phyloP scores from a whole-genome alignment of 2,113 vertebrate species.

The Ibidorhyncha struthersii region DNA sequence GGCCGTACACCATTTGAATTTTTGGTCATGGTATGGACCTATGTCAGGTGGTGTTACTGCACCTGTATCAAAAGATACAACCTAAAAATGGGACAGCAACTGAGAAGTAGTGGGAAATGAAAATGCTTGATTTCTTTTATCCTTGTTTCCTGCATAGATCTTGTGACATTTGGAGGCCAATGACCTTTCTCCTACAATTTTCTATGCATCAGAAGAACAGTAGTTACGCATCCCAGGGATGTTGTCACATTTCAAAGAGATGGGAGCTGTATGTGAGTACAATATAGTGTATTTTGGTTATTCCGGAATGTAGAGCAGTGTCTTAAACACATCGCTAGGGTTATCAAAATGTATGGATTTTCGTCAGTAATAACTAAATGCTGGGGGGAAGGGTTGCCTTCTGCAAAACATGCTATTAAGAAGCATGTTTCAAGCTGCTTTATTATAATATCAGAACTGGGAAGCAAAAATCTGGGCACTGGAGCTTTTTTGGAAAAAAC shows the following conservation, averaged over 20 bases:
- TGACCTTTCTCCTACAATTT: not conserved
- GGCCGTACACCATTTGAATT: not conserved
- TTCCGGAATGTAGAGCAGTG: not conserved
- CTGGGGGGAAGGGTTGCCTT: not conserved
- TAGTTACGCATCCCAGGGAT: not conserved
- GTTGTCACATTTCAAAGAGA: not conserved
- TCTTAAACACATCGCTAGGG: not conserved
- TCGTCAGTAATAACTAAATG: not conserved
- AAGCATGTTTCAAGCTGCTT: not conserved
- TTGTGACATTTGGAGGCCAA: not conserved
- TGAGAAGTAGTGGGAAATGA: not conserved
- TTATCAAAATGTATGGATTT: not conserved
- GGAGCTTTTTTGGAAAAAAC: conserved; percentile 1
- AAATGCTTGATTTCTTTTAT: not conserved
- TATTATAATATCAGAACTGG: not conserved
- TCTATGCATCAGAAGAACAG: not conserved
- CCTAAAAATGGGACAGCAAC: not conserved
- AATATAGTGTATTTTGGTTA: not conserved
- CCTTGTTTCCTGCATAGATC: not conserved
- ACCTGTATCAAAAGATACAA: not conserved
- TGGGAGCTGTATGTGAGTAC: not conserved
- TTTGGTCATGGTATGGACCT: not conserved
- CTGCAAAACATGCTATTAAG: not conserved
- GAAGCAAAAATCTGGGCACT: not conserved
- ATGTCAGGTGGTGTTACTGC: not conserved